Conservation (phyloP, 1,140 invertebrate species). For the Trichonephila inaurata region DNA sequence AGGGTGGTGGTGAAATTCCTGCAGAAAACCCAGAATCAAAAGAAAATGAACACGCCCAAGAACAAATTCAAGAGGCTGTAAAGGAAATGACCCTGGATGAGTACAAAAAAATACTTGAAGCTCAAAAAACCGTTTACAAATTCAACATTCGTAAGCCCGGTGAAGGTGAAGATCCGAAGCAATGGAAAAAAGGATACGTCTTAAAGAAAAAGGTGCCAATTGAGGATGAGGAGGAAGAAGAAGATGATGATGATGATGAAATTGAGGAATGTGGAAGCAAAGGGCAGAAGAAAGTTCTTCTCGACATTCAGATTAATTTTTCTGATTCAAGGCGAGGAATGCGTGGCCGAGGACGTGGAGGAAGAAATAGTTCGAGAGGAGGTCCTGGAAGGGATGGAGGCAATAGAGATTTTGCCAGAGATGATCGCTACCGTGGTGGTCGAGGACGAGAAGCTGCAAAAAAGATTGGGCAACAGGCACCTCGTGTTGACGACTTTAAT, state of each 20-base stretch:
- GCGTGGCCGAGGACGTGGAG: slow-evolving; percentile 77
- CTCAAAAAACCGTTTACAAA: slow-evolving; percentile 84
- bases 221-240: slow-evolving; percentile 83
- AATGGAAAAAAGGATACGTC: slow-evolving; percentile 95
- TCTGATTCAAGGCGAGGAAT: slow-evolving; percentile 88
- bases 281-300: slow-evolving; percentile 91
- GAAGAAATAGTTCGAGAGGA: slow-evolving; percentile 77
- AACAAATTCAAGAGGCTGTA: slow-evolving; percentile 78
- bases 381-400: slow-evolving; percentile 77
- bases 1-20: not conserved
- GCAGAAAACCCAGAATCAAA: slow-evolving; percentile 12
- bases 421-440: slow-evolving; percentile 44
- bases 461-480: slow-evolving; percentile 85
- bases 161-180: slow-evolving; percentile 93
- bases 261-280: slow-evolving; percentile 86
- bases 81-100: slow-evolving; percentile 91
- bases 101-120: slow-evolving; percentile 89
- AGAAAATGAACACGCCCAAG: slow-evolving; percentile 74
- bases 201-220: slow-evolving; percentile 90
- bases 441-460: slow-evolving; percentile 66
- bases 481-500: slow-evolving; percentile 96
- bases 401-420: slow-evolving; percentile 74
- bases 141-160: slow-evolving; percentile 95
- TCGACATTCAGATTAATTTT: slow-evolving; percentile 95
- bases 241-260: slow-evolving; percentile 80